Percentiles rank a stretch among this genome's conserved stretches.
Conservation (phyloP, 1,140 invertebrate genomes). For the Agrypnia vestita region DNA sequence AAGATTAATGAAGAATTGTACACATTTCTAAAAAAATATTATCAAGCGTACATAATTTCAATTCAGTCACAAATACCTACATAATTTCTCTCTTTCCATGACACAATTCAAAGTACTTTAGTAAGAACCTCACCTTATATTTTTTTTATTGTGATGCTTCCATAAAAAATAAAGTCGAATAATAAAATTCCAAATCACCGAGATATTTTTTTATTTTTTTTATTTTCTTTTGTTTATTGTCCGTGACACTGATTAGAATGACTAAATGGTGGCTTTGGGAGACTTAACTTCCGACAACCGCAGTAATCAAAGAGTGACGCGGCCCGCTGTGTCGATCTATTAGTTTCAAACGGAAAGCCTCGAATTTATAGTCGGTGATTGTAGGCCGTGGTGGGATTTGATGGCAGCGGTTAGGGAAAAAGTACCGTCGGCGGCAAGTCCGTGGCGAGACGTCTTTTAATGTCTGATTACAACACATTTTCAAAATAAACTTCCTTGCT, state of each 20-base stretch:
- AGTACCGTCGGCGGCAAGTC: slow-evolving; percentile 3
- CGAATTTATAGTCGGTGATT: slow-evolving; percentile 54
- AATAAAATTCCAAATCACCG: too few relatives aligned
- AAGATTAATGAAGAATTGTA: too few relatives aligned
- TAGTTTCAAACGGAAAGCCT: slow-evolving; percentile 48
- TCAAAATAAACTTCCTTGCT: slow-evolving; percentile 5
- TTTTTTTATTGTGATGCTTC: background rate
- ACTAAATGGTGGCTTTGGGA: background rate
- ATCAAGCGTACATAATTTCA: too few relatives aligned
- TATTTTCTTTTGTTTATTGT: too few relatives aligned
- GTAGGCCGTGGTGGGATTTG: slow-evolving; percentile 29
- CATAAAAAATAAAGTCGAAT: too few relatives aligned
- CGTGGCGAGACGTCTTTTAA: slow-evolving; percentile 27
- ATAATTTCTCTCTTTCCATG: too few relatives aligned
- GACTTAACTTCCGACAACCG: slow-evolving; percentile 35
- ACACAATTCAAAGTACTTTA: too few relatives aligned
- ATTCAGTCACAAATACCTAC: too few relatives aligned
- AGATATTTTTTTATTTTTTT: too few relatives aligned
- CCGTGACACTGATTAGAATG: slow-evolving; percentile 16
- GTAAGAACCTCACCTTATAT: background rate
- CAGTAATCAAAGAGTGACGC: slow-evolving; percentile 56
- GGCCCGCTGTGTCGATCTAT: slow-evolving; percentile 37
- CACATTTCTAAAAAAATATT: too few relatives aligned
- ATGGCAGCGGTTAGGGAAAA: slow-evolving; percentile 27
- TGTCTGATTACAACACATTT: slow-evolving; percentile 28